A percentile compares a stretch with the other conserved stretches of the same genome.
These are phyloP conservation scores for Conus canariensis DNA, from an alignment of 2,888 invertebrate genomes.

Conservation along the genomic window DNA sequence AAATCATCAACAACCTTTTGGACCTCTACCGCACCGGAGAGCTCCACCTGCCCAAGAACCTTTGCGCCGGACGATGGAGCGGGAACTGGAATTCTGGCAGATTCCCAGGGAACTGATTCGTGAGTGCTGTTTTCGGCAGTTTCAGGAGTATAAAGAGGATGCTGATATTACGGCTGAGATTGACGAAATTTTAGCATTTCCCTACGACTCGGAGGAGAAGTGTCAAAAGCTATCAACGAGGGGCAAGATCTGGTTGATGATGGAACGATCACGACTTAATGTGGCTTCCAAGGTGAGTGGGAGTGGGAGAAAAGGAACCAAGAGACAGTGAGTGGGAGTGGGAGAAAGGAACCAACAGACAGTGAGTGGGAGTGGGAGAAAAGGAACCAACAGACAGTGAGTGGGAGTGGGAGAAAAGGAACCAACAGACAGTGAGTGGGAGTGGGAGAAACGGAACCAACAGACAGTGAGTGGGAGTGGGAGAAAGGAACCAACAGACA, in stretches of 20 bases:
- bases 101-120: conserved; percentile 60
- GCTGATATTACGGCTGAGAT: conserved; percentile 52
- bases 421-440: conserved; percentile 44
- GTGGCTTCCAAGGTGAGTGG: conserved; percentile 54
- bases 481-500: too few species aligned
- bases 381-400: conserved; percentile 38
- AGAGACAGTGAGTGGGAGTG: conserved; percentile 41
- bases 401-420: background rate
- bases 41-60: conserved; percentile 65
- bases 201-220: background rate
- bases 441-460: too few species aligned
- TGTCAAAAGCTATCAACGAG: background rate
- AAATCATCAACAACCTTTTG: conserved; percentile 60
- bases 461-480: conserved; percentile 47
- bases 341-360: too few species aligned
- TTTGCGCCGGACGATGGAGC: conserved; percentile 62
- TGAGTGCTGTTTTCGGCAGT: conserved; percentile 63
- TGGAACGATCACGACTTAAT: conserved; percentile 58
- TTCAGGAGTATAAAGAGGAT: conserved; percentile 54
- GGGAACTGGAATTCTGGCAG: conserved; percentile 67
- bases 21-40: conserved; percentile 62
- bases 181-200: conserved; percentile 43
- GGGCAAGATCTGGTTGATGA: conserved; percentile 55
- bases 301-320: background rate
- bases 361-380: conserved; percentile 47